phyloP scores from a whole-genome alignment of 2,797 vertebrate species.

The Chloroceryle amazona region DNA sequence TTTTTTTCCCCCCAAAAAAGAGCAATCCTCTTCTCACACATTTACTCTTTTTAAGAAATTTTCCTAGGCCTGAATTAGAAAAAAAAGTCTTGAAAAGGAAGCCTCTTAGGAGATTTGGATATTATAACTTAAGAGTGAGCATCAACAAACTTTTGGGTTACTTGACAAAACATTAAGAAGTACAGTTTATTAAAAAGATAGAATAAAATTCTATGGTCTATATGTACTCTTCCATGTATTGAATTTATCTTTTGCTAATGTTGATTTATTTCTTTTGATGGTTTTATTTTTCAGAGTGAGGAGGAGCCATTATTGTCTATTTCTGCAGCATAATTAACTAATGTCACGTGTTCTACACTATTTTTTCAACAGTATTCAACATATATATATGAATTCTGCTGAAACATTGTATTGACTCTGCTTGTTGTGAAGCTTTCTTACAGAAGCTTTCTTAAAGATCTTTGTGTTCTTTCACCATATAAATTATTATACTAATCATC shows the following conservation, averaged over 20 bases:
- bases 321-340: neutral
- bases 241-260: neutral
- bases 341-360: neutral
- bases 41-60: neutral
- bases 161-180: neutral
- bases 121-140: accelerated
- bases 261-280: neutral
- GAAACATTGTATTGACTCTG: neutral
- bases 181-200: neutral
- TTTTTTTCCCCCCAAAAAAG: neutral
- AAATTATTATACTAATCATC: neutral
- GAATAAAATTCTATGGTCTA: neutral
- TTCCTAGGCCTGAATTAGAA: neutral
- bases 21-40: neutral
- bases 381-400: neutral
- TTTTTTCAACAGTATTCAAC: neutral
- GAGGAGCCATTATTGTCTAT: neutral
- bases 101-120: neutral
- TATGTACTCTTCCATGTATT: neutral
- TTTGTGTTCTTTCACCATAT: neutral
- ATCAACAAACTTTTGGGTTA: neutral
- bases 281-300: neutral
- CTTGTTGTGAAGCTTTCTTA: neutral
- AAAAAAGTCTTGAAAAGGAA: neutral
- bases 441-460: neutral